phyloP scores from a whole-genome alignment of 2,888 invertebrate genomes.

The Ceriagrion tenellum region DNA sequence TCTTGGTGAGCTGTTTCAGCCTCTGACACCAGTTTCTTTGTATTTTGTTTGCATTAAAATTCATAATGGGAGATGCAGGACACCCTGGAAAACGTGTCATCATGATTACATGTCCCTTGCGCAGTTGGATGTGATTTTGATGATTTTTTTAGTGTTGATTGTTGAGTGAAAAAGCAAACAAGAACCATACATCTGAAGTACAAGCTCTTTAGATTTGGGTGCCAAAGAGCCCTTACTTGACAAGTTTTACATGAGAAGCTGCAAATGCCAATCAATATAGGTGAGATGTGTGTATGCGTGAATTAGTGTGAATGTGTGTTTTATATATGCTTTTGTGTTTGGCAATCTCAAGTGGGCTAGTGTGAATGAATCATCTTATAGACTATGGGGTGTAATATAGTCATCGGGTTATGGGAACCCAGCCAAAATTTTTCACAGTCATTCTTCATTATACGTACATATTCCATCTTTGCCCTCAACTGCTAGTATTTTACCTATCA shows the following conservation, averaged over 20 bases:
- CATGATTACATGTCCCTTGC: neutral
- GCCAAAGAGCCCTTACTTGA: conserved; percentile 60
- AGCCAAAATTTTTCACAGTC: conserved; percentile 56
- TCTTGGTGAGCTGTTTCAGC: neutral
- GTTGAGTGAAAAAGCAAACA: conserved; percentile 24
- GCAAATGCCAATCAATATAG: conserved; percentile 30
- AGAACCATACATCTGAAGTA: conserved; percentile 32
- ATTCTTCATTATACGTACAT: conserved; percentile 16
- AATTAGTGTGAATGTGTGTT: conserved; percentile 43
- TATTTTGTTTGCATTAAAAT: neutral
- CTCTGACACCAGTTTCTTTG: conserved; percentile 1
- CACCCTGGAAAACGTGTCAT: neutral
- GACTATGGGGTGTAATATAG: conserved; percentile 64
- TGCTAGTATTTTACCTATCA: conserved; percentile 42
- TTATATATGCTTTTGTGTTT: conserved; percentile 54
- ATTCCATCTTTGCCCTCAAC: conserved; percentile 48
- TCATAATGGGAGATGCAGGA: conserved; percentile 33
- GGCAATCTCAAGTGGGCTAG: conserved; percentile 58
- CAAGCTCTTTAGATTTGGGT: conserved; percentile 56
- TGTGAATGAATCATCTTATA: conserved; percentile 41
- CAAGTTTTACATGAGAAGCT: conserved; percentile 42
- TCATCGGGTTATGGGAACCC: conserved; percentile 59
- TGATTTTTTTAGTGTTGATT: conserved; percentile 15
- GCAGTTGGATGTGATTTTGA: conserved; percentile 10
- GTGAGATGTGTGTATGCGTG: conserved; percentile 50